Conservation (phyloP, 1,140 invertebrate genomes). For the Brachystomella parvula region DNA sequence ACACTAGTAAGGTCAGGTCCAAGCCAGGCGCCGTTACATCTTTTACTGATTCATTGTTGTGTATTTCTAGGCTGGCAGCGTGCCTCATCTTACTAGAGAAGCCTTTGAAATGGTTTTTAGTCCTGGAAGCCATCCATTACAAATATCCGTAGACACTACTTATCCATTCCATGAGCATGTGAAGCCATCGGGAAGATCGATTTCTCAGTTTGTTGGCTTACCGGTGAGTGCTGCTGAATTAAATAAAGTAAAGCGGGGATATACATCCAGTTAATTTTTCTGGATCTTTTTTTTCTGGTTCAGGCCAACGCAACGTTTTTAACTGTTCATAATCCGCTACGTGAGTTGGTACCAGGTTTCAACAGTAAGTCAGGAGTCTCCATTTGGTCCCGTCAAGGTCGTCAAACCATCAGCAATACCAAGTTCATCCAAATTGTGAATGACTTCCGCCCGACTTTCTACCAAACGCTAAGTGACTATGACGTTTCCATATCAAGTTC, state of each 20-base stretch:
- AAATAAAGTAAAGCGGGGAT: too few species aligned
- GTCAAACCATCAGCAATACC: constrained; percentile 40
- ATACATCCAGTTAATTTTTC: background rate
- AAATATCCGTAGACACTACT: constrained; percentile 52
- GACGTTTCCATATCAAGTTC: constrained; percentile 44
- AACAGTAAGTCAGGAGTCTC: constrained; percentile 45
- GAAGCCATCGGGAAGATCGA: constrained; percentile 45
- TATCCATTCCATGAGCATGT: constrained; percentile 50
- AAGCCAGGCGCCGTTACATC: too few species aligned
- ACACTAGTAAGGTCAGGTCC: constrained; percentile 19
- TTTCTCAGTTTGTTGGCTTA: constrained; percentile 53
- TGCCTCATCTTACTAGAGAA: constrained; percentile 58
- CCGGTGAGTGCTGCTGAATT: background rate
- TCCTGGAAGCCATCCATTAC: constrained; percentile 43
- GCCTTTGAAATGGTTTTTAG: constrained; percentile 52
- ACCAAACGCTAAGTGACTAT: constrained; percentile 46
- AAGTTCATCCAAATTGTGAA: constrained; percentile 43
- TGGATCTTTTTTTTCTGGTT: background rate
- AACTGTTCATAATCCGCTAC: constrained; percentile 43
- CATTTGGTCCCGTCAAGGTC: constrained; percentile 44
- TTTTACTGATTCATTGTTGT: background rate
- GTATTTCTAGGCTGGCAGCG: constrained; percentile 49
- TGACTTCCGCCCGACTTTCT: constrained; percentile 43
- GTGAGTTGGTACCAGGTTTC: constrained; percentile 41
- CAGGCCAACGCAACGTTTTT: constrained; percentile 39